Evolutionary conservation across 2,797 vertebrate species (phyloP), one percentile per base, ranked within the genome.

Genomic region (Protonibea diacanthus): DNA sequence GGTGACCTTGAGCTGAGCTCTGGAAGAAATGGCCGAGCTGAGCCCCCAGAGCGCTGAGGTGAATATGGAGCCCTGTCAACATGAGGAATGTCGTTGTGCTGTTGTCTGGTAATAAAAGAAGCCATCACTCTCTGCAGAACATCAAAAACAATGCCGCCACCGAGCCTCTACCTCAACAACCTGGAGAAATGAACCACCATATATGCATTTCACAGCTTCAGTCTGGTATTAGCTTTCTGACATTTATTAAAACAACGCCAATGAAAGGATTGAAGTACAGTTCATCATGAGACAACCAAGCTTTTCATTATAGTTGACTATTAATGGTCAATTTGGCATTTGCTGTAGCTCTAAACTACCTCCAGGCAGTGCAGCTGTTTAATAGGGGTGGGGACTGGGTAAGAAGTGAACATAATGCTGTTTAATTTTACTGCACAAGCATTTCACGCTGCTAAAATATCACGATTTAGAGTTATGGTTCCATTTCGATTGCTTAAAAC

Each of bases 41-140:
- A 72, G 69, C 71, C 77, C 88, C 87, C 59, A 48, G 78, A 89
- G 86, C 66, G 14, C 75, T 58, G 80, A 85, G 88, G 81, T 88
- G 84, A 92, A 87, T 87, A 86, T 88, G 77, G 89, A 91, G 85
- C 62, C 75, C 84, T 91, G 91, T 92, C 90, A 93, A 89, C 81
- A 90, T 92, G 91, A 93, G 74, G 60, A 82, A 94, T 93, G 89
- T 83, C 72, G 84, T 77, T 17, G 68, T 62, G 76, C 62, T 84
- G 76, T 89, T 91, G 89, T 89, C 76, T 85, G 59, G 81, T 85
- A 89, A 91, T 90, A 91, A 93, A 92, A 91, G 65, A 85, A 91
- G 79, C 79, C 81, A 92, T 93, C 85, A 89, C 66, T 91, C 84
- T 81, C 82, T 13, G 33, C 82, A 78, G 74, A 82, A 83, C 84